These are phyloP conservation scores for Strix aluco DNA, from an alignment of 2,113 vertebrate genomes.

Conservation along the genomic window DNA sequence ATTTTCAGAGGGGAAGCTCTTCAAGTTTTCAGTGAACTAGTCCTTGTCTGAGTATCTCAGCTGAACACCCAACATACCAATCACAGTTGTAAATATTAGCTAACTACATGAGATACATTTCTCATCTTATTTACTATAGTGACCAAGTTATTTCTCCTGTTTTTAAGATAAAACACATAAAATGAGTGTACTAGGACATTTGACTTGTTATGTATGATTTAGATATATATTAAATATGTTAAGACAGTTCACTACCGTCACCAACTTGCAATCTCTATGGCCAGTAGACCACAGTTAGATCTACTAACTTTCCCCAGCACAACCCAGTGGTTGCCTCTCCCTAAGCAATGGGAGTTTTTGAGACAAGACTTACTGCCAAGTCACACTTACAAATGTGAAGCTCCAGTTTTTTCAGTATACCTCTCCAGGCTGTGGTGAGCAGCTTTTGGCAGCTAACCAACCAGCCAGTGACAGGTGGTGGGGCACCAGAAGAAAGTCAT, in stretches of 20 bases:
- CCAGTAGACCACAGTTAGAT: neutral
- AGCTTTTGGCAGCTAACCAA: neutral
- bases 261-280: neutral
- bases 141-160: neutral
- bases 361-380: neutral
- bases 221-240: neutral
- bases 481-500: neutral
- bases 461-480: neutral
- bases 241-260: neutral
- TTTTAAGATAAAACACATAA: neutral
- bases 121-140: neutral
- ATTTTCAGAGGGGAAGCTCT: neutral
- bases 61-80: neutral
- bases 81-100: neutral
- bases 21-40: neutral
- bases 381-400: neutral
- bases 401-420: neutral
- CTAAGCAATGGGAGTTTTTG: neutral
- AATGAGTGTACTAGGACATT: neutral
- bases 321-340: neutral
- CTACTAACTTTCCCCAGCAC: neutral
- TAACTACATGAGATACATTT: neutral
- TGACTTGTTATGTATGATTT: neutral
- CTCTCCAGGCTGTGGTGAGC: neutral
- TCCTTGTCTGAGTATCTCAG: neutral